phyloP scores from a whole-genome alignment of 2,888 invertebrate genomes.

The Thelaira solivaga region DNA sequence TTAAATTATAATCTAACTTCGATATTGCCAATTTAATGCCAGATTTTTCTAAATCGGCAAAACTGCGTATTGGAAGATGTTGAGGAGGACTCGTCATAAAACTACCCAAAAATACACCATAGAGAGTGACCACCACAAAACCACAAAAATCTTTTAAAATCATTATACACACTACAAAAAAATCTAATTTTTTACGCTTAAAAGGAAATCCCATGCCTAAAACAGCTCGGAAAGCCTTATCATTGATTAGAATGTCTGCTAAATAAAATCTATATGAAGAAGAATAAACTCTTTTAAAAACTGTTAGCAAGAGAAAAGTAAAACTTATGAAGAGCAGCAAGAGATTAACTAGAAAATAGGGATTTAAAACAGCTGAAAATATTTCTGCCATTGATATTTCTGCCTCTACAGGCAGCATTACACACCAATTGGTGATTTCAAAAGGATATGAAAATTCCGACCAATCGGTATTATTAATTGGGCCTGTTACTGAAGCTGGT shows the following conservation, averaged over 20 bases:
- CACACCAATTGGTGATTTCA: neutral
- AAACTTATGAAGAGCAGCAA: neutral
- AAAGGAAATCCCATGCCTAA: conserved; percentile 35
- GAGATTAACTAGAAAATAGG: neutral
- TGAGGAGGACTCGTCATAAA: conserved; percentile 46
- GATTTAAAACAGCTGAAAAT: conserved; percentile 13
- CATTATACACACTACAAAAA: conserved; percentile 25
- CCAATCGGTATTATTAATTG: conserved; percentile 7
- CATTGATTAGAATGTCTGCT: conserved; percentile 6
- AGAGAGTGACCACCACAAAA: conserved; percentile 1
- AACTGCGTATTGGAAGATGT: neutral
- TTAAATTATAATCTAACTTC: neutral
- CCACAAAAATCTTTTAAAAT: conserved; percentile 28
- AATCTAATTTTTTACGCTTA: neutral
- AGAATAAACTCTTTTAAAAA: neutral
- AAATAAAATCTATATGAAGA: neutral
- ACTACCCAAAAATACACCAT: conserved; percentile 32
- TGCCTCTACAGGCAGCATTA: conserved; percentile 33
- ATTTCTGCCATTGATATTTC: conserved; percentile 19
- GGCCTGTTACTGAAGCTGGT: conserved; percentile 14
- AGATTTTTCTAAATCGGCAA: conserved; percentile 3
- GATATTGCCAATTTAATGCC: conserved; percentile 15
- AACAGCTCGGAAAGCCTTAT: conserved; percentile 28
- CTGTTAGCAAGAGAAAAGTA: neutral
- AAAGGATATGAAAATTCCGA: conserved; percentile 36